Evolutionary conservation across 2,113 vertebrate genomes (phyloP).

Genomic region (Dendropsophus ebraccatus): DNA sequence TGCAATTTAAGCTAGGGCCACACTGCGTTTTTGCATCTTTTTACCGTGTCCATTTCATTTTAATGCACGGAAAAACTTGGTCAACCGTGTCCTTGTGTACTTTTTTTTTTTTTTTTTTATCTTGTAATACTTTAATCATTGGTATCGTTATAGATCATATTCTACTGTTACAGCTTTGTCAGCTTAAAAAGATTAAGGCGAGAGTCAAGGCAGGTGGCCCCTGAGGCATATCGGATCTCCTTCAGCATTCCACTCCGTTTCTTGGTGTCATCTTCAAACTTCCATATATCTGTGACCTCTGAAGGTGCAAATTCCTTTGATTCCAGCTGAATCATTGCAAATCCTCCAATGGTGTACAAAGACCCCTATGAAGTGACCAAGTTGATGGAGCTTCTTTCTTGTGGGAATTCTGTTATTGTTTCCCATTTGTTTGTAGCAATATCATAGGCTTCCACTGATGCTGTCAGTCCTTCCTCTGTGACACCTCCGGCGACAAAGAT

Average conservation of each 20-base stretch:
- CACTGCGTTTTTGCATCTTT: no score
- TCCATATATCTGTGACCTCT: constrained; percentile 95
- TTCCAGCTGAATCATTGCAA: constrained; percentile 88
- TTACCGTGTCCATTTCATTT: no score
- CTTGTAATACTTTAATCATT: not conserved
- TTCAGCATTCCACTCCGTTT: constrained; percentile 93
- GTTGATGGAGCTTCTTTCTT: constrained; percentile 94
- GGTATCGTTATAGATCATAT: not conserved
- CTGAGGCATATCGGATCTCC: constrained; percentile 92
- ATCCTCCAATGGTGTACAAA: constrained; percentile 89
- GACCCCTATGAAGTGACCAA: constrained; percentile 82
- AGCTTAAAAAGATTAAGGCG: constrained; percentile 89
- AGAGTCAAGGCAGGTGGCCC: constrained; percentile 89
- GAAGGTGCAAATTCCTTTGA: constrained; percentile 89
- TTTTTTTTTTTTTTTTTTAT: no score
- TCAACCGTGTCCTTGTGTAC: no score
- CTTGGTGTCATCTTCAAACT: constrained; percentile 96
- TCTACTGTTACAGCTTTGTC: constrained; percentile 84
- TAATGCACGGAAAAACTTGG: no score
- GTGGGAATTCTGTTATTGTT: constrained; percentile 89
- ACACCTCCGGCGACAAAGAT: constrained; percentile 90
- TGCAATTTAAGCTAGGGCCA: no score
- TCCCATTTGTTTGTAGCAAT: constrained; percentile 97
- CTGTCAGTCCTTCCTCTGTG: constrained; percentile 89
- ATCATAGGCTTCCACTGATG: constrained; percentile 88